These are phyloP conservation scores for Trissolcus japonicus DNA, from an alignment of 2,888 invertebrate genomes.

Conservation along the genomic window DNA sequence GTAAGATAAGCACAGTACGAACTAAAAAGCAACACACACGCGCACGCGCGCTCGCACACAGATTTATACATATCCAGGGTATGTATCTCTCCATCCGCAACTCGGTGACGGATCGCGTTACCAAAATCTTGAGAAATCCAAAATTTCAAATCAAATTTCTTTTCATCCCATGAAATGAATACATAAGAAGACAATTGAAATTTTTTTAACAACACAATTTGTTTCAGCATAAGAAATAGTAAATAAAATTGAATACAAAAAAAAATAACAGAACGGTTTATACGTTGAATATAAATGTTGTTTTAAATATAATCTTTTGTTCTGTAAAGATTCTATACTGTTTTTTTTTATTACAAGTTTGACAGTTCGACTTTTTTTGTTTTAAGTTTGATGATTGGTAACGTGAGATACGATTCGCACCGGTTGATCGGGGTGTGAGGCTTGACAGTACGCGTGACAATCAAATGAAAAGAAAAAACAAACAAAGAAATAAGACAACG, in stretches of 20 bases:
- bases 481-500: conserved; percentile 54
- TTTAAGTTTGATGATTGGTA: conserved; percentile 11
- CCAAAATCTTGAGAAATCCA: conserved; percentile 18
- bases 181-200: too few relatives aligned
- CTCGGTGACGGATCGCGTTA: conserved; percentile 38
- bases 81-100: conserved; percentile 50
- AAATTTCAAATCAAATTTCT: not conserved
- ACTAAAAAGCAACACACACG: conserved; percentile 57
- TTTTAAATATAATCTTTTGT: not conserved
- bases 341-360: not conserved
- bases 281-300: too few relatives aligned
- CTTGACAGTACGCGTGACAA: conserved; percentile 59
- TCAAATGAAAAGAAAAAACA: conserved; percentile 24
- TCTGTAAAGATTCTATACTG: not conserved
- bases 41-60: conserved; percentile 55
- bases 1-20: conserved; percentile 55
- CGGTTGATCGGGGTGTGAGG: conserved; percentile 24
- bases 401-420: conserved; percentile 21
- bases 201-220: not conserved
- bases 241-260: not conserved
- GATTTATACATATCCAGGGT: conserved; percentile 50
- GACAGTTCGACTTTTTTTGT: not conserved
- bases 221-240: not conserved
- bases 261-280: not conserved
- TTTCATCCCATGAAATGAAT: not conserved